These are phyloP conservation scores for Nettapus auritus DNA, from an alignment of 2,113 vertebrate genomes.

Conservation along the genomic window DNA sequence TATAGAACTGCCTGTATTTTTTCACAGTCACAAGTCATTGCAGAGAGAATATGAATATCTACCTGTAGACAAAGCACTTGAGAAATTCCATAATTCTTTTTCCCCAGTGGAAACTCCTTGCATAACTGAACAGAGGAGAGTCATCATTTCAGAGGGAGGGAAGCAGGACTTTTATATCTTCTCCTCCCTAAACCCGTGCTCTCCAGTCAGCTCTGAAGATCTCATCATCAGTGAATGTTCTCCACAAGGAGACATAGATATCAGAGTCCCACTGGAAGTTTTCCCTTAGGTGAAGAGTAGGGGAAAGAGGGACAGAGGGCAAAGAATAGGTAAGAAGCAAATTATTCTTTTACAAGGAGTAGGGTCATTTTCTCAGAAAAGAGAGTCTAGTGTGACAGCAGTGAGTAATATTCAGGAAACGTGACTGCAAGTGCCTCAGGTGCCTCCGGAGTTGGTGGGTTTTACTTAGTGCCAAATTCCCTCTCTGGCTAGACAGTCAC, in stretches of 20 bases:
- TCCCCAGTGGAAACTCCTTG: background rate
- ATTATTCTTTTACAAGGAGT: background rate
- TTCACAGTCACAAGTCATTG: background rate
- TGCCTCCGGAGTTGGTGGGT: background rate
- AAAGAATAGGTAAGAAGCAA: background rate
- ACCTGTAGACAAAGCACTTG: background rate
- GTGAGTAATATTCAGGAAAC: background rate
- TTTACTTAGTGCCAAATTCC: constrained; percentile 26
- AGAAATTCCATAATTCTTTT: background rate
- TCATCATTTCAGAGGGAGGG: background rate
- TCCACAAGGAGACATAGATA: background rate
- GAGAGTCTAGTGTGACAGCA: background rate
- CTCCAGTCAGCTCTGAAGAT: background rate
- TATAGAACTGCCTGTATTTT: background rate
- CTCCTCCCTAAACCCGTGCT: background rate
- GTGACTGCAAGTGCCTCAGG: background rate
- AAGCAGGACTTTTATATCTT: background rate
- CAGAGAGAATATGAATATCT: background rate
- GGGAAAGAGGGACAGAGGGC: background rate
- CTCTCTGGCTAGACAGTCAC: constrained; percentile 44
- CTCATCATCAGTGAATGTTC: background rate
- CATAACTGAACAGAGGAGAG: background rate
- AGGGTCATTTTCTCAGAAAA: background rate
- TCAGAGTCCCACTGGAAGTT: background rate
- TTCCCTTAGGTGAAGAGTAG: background rate